Conservation (phyloP, 2,113 vertebrate genomes). For the Dinomys branickii region DNA sequence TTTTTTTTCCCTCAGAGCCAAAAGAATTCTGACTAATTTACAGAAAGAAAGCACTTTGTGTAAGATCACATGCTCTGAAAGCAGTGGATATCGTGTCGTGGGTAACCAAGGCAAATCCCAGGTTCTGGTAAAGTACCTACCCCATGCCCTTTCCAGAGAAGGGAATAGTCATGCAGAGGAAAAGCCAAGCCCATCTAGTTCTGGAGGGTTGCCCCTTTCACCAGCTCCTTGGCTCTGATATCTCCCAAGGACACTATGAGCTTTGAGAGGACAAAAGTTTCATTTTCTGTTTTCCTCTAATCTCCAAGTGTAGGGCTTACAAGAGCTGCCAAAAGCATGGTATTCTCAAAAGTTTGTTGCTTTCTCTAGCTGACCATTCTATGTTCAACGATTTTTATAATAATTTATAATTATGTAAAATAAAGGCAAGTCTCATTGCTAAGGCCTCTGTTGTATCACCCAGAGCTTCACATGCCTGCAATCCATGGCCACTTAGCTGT, state of each 20-base stretch:
- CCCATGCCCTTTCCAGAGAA: neutral
- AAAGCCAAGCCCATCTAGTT: neutral
- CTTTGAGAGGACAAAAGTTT: neutral
- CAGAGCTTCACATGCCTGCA: rapidly evolving
- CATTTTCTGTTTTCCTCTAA: neutral
- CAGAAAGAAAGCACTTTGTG: neutral
- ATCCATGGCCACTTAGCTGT: neutral
- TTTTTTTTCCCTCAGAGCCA: neutral
- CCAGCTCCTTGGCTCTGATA: neutral
- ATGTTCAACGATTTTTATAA: neutral
- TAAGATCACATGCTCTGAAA: neutral
- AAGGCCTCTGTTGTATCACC: neutral
- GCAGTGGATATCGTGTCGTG: neutral
- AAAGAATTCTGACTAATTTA: neutral
- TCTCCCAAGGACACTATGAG: neutral
- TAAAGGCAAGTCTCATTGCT: neutral
- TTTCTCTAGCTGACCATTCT: neutral
- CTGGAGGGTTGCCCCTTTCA: neutral
- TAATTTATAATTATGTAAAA: neutral
- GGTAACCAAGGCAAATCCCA: neutral
- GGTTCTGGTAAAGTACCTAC: neutral
- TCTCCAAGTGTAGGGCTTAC: neutral
- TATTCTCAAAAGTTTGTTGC: neutral
- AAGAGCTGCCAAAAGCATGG: neutral
- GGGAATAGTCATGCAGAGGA: neutral